Percentiles rank a stretch among this genome's conserved stretches.
Conservation (phyloP, 2,888 invertebrate genomes). For the Drosophila engyochracea region DNA sequence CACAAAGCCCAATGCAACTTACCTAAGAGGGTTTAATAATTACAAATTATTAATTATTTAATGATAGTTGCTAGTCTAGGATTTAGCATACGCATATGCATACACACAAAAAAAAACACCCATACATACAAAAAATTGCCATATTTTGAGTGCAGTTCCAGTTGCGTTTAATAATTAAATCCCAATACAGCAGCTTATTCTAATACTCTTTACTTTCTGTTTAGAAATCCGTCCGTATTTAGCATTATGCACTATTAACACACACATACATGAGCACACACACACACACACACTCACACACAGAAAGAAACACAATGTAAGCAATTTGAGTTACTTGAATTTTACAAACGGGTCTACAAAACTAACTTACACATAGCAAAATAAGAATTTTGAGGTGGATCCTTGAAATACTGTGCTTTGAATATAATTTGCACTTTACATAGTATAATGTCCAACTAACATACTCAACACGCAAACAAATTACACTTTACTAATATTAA, state of each 20-base stretch:
- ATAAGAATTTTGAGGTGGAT: background rate
- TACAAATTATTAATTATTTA: constrained; percentile 64
- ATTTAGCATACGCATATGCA: constrained; percentile 44
- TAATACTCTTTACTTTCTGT: constrained; percentile 61
- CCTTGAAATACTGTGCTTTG: constrained; percentile 6
- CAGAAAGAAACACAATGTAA: constrained; percentile 17
- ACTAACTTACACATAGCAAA: constrained; percentile 16
- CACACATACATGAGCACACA: constrained; percentile 15
- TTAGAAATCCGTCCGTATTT: constrained; percentile 80
- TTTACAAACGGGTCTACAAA: constrained; percentile 11
- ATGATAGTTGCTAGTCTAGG: constrained; percentile 69
- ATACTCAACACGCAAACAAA: constrained; percentile 11
- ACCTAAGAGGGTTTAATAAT: constrained; percentile 52
- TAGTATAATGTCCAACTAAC: constrained; percentile 14
- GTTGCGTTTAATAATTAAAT: constrained; percentile 43
- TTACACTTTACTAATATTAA: constrained; percentile 22
- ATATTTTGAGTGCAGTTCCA: constrained; percentile 40
- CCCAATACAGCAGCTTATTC: constrained; percentile 47
- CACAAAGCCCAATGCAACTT: constrained; percentile 55
- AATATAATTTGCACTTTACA: constrained; percentile 28
- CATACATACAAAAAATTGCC: constrained; percentile 2
- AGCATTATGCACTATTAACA: constrained; percentile 64
- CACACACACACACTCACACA: constrained; percentile 22
- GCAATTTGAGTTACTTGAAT: constrained; percentile 26
- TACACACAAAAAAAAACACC: constrained; percentile 22